Evolutionary conservation across 2,888 invertebrate species (phyloP), one percentile per base, ranked within the genome.

Genomic region (Cotesia congregata): DNA sequence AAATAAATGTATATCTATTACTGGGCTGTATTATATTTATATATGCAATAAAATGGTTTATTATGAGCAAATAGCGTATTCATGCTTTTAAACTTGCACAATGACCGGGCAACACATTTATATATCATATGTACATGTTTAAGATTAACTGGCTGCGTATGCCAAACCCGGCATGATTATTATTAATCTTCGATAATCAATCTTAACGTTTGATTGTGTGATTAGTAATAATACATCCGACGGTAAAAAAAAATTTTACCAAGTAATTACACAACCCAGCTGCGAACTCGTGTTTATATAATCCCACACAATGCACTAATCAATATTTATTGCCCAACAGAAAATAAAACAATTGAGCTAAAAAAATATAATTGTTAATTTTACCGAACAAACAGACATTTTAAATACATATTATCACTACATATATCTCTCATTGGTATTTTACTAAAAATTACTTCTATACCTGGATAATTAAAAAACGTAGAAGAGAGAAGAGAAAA

Each of bases 21-120:
- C 38, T 67, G 67, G 30, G 30, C 3, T 67, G 30, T 38, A 5
- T 40, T 15, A 40, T 17, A 20, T n/a, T 62, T 62, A 62, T 30
- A 30, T 62, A 62, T 62, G 62, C 62, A 15, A 62, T 62, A 62
- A 62, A 62, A 62, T 62, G 9, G 62, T 62, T 50, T 62, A 62
- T 62, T 62, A 62, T 62, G 15, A 62, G 62, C 15, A 68, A 68
- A n/a, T 41, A 6, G 68, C 68, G 40, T 68, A 68, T 68, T 68
- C 68, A 68, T 68, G 6, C 68, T 40, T 50, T 40, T 68, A 9
- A 68, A 40, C 62, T 15, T 62, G 20, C 62, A 62, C 15, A 20
- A 6, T 62, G 62, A 62, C 2, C 15, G 62, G 62, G 6, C 20
- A 62, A 62, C 12, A n/a, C 17, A 5, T 62, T 4, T 17, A 62